phyloP scores from a whole-genome alignment of 2,888 invertebrate genomes.

The Watsonalla cultraria region DNA sequence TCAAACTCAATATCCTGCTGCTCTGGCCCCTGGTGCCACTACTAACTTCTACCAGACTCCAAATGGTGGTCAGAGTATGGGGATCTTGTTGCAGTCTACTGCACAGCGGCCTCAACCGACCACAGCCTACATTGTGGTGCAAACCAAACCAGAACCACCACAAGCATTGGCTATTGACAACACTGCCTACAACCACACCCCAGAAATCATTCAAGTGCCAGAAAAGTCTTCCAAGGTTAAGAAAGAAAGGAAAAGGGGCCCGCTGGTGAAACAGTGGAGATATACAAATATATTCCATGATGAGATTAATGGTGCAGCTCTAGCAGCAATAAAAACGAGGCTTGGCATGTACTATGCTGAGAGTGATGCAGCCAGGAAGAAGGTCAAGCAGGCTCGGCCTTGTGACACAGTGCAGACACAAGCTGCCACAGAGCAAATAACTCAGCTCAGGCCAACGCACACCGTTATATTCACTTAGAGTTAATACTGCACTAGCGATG shows the following conservation, averaged over 20 bases:
- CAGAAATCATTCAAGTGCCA: conserved; percentile 33
- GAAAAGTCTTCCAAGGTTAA: conserved; percentile 51
- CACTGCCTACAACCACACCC: conserved; percentile 36
- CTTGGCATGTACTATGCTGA: conserved; percentile 75
- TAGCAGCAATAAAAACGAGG: conserved; percentile 74
- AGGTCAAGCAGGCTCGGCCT: conserved; percentile 58
- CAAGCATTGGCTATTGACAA: conserved; percentile 51
- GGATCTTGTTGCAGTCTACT: conserved; percentile 61
- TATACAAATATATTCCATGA: conserved; percentile 78
- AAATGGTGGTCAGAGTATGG: conserved; percentile 64
- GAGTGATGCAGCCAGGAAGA: conserved; percentile 71
- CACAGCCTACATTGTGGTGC: conserved; percentile 65
- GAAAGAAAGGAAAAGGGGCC: conserved; percentile 65
- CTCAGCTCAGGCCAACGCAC: conserved; percentile 58
- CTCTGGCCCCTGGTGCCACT: conserved; percentile 49
- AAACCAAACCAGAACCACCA: conserved; percentile 61
- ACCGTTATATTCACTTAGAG: conserved; percentile 36
- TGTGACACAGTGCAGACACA: conserved; percentile 54
- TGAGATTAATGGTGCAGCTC: conserved; percentile 73
- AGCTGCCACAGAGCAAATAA: conserved; percentile 45
- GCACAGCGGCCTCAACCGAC: conserved; percentile 57
- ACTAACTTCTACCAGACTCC: conserved; percentile 69
- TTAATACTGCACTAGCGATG: neutral
- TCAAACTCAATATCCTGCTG: conserved; percentile 68
- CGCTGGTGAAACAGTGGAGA: conserved; percentile 76